A percentile compares a stretch with the other conserved stretches of the same genome.
Conservation (phyloP, 2,797 vertebrate species). For the Darevskia mixta region DNA sequence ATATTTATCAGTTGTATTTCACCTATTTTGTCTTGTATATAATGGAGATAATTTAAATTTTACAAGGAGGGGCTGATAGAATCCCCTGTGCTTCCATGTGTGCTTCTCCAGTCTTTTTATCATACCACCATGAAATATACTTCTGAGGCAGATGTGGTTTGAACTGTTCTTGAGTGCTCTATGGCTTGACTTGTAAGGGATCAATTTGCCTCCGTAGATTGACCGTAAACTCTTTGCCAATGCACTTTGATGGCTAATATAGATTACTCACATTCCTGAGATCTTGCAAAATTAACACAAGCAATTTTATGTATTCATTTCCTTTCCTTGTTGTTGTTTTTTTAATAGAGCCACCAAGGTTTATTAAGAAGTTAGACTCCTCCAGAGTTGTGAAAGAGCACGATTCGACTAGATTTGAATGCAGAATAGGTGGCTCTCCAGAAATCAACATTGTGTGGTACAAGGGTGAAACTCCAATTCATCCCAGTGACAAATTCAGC, state of each 20-base stretch:
- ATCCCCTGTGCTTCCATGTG: background rate
- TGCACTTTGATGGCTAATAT: background rate
- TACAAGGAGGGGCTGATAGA: background rate
- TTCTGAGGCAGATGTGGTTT: background rate
- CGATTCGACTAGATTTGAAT: slow-evolving; percentile 90
- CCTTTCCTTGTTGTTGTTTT: slow-evolving; percentile 76
- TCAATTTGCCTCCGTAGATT: background rate
- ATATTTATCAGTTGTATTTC: background rate
- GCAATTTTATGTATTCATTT: background rate
- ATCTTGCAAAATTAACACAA: slow-evolving; percentile 4
- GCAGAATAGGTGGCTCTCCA: slow-evolving; percentile 92
- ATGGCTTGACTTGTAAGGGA: background rate
- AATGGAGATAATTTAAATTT: background rate
- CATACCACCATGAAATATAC: background rate
- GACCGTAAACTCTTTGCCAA: background rate
- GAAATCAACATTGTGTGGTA: slow-evolving; percentile 93
- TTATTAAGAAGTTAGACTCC: slow-evolving; percentile 94
- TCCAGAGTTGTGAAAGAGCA: slow-evolving; percentile 91
- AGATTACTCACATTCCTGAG: background rate
- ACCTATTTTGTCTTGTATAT: background rate
- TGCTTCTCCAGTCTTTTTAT: background rate
- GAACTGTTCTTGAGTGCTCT: background rate
- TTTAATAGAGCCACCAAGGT: slow-evolving; percentile 96
- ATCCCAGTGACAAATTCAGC: slow-evolving; percentile 86
- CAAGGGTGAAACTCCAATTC: slow-evolving; percentile 92